Evolutionary conservation across 2,113 vertebrate genomes (phyloP).

Genomic region (Hypanus sabinus): DNA sequence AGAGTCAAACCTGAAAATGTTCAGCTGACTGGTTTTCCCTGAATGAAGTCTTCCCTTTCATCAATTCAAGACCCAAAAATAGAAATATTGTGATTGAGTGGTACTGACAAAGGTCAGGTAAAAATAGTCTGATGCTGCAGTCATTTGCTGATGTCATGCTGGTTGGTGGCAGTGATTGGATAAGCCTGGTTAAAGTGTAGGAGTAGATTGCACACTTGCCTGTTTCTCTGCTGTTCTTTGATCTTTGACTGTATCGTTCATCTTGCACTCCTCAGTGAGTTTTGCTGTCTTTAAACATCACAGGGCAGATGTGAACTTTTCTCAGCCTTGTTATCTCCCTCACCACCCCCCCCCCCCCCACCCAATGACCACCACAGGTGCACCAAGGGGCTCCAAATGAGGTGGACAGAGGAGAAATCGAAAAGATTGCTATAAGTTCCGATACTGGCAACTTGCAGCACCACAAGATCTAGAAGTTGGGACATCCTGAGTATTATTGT

Average conservation of each 20-base stretch:
- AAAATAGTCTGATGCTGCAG: neutral
- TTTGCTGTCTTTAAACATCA: neutral
- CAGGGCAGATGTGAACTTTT: neutral
- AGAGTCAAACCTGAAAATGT: neutral
- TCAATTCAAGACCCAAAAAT: constrained; percentile 10
- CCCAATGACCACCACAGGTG: neutral
- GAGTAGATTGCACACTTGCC: neutral
- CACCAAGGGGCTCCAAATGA: too few relatives aligned
- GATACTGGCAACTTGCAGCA: too few relatives aligned
- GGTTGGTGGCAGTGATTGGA: neutral
- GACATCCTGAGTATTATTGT: too few relatives aligned
- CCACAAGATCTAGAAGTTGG: too few relatives aligned
- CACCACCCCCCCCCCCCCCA: too few relatives aligned
- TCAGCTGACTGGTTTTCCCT: neutral
- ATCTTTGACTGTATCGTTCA: neutral
- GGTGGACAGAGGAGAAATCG: too few relatives aligned
- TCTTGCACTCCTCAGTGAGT: neutral
- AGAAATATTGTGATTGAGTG: neutral
- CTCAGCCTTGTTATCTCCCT: neutral
- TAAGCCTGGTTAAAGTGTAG: neutral
- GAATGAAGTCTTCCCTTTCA: neutral
- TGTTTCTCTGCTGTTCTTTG: neutral
- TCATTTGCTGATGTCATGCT: constrained; percentile 2
- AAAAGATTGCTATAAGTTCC: too few relatives aligned
- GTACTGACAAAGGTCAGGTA: neutral